These are phyloP conservation scores for Allophyes oxyacanthae DNA, from an alignment of 2,888 invertebrate species.

Conservation along the genomic window DNA sequence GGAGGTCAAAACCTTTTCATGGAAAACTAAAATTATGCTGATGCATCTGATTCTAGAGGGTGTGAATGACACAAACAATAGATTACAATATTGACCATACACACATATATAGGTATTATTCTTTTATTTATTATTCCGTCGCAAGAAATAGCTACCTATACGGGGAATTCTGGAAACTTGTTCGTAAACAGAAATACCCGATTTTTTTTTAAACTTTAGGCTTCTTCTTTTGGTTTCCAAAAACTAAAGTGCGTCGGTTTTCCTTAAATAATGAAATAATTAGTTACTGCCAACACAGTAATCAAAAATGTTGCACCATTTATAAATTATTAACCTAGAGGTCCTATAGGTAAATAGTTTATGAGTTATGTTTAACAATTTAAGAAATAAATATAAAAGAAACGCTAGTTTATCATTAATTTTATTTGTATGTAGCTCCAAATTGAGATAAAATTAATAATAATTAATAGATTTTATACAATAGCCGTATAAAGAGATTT, in stretches of 20 bases:
- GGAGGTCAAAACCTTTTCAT: constrained; percentile 24
- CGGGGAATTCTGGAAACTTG: constrained; percentile 42
- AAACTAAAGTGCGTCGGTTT: constrained; percentile 14
- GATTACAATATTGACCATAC: constrained; percentile 39
- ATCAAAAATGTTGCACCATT: too few relatives aligned
- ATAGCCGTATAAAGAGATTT: too few relatives aligned
- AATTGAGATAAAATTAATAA: too few relatives aligned
- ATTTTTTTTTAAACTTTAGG: constrained; percentile 37
- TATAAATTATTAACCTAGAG: too few relatives aligned
- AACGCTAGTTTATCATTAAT: too few relatives aligned
- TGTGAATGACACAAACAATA: constrained; percentile 44
- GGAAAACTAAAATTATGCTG: constrained; percentile 24
- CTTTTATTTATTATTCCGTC: constrained; percentile 45
- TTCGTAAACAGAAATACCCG: constrained; percentile 46
- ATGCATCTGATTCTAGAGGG: constrained; percentile 21
- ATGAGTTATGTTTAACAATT: too few relatives aligned
- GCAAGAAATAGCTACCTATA: constrained; percentile 32
- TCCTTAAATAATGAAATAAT: constrained; percentile 5
- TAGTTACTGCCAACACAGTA: neutral
- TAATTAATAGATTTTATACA: too few relatives aligned
- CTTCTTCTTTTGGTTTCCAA: constrained; percentile 21
- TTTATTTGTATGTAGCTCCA: too few relatives aligned
- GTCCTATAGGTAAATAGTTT: too few relatives aligned
- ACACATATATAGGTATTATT: constrained; percentile 37
- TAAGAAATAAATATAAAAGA: too few relatives aligned